These are phyloP conservation scores for Scaptomyza reducta DNA, from an alignment of 2,888 invertebrate species.

Conservation along the genomic window DNA sequence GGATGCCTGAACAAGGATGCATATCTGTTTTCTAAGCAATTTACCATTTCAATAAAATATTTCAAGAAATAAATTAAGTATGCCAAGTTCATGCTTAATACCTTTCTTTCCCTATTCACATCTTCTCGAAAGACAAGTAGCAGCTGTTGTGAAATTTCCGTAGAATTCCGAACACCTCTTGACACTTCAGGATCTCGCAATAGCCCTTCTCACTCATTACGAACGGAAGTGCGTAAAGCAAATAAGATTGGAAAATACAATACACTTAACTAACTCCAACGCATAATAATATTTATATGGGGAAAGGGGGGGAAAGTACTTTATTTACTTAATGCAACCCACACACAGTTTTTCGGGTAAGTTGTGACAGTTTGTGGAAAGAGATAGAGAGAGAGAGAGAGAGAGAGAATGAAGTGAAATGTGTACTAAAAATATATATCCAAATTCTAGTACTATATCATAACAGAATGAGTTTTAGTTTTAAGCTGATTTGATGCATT, in stretches of 20 bases:
- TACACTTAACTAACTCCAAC: constrained; percentile 21
- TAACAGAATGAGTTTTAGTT: constrained; percentile 5
- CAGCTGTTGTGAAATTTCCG: constrained; percentile 40
- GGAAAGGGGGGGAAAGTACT: background rate
- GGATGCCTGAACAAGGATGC: no score
- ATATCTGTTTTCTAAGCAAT: no score
- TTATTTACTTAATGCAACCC: constrained; percentile 51
- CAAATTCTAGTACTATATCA: constrained; percentile 18
- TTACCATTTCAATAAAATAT: no score
- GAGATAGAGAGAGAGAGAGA: no score
- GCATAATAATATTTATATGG: background rate
- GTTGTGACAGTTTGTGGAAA: constrained; percentile 42
- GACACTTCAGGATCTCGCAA: constrained; percentile 11
- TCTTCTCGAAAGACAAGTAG: constrained; percentile 17
- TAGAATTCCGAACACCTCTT: constrained; percentile 35
- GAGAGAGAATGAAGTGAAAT: no score
- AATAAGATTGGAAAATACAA: constrained; percentile 14
- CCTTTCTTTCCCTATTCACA: background rate
- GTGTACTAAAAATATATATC: constrained; percentile 19
- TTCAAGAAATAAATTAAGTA: constrained; percentile 2
- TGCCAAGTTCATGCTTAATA: constrained; percentile 7
- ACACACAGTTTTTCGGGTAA: constrained; percentile 26
- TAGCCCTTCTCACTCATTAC: constrained; percentile 41
- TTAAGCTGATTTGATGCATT: constrained; percentile 13
- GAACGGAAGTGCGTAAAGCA: constrained; percentile 43